Base-by-base conservation (phyloP, 2,888 invertebrate species). In the Idaea dimidiata region DNA sequence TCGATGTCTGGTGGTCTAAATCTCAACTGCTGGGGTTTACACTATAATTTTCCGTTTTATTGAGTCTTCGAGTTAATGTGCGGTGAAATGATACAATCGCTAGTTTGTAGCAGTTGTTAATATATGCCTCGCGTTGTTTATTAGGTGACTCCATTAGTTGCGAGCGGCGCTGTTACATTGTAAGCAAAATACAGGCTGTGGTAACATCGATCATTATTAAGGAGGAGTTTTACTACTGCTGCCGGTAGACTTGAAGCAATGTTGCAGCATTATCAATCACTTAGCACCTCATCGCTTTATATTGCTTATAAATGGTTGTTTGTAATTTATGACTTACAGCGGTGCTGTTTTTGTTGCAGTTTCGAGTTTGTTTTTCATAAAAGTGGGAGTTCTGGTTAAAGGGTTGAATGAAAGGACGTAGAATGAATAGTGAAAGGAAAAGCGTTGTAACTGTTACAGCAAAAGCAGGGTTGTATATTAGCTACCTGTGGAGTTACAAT, bases 1-100 rank as follows among this genome's bases (percentile, higher is more conserved):
- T 83, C 77, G 78, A 74, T 80, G 85, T 86, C 88, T 86, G 79
- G 43, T 43, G 43, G 8, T 8, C 77, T 75, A 66, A 69, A 77
- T 70, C 74, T 77, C 78, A 78, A 76, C 76, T 77, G 77, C 56
- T 73, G 78, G 71, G 77, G 80, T 75, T 87, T 88, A 87, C 80
- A 84, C 86, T 83, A 84, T 86, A 89, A 90, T 91, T 89, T 90
- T 80, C 81, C 81, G 83, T 85, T 87, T 87, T 87, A 88, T 86
- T 82, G 83, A 78, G 73, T 76, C 72, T 74, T 72, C 70, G 72
- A 72, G 75, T 75, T 76, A 56, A 56, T 56, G 56, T 17, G 16
- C 18, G 17, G 56, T 75, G 73, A 80, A 83, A 83, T 87, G 84
- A 83, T 86, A 84, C 79, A 79, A 86, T 84, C 82, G 74, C 71